Evolutionary conservation across 2,797 vertebrate genomes (phyloP).

Genomic region (Babyrousa celebensis): DNA sequence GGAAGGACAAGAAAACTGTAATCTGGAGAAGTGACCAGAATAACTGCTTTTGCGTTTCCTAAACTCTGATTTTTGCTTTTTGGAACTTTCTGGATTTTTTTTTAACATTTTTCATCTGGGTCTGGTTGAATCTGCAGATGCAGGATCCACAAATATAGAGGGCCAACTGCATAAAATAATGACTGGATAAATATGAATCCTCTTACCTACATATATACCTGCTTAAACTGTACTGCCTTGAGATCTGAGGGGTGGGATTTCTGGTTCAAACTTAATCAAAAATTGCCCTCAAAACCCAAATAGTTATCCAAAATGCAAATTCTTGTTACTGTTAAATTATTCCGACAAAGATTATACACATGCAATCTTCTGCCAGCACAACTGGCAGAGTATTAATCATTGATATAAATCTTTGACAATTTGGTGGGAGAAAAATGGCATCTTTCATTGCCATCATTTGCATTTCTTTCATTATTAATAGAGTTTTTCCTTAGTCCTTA

Average conservation of each 20-base stretch:
- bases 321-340: slow-evolving; percentile 18
- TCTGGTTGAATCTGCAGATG: background rate
- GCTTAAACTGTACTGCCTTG: slow-evolving; percentile 1
- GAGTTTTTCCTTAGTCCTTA: background rate
- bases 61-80: slow-evolving; percentile 14
- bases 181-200: slow-evolving; percentile 33
- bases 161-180: background rate
- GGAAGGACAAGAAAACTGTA: background rate
- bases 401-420: slow-evolving; percentile 38
- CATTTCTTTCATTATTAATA: slow-evolving; percentile 72
- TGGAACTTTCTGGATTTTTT: background rate
- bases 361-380: background rate
- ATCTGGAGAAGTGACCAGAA: slow-evolving; percentile 5
- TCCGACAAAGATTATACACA: background rate
- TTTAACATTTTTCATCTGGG: background rate
- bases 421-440: slow-evolving; percentile 32
- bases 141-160: background rate
- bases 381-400: background rate
- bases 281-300: background rate
- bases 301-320: background rate
- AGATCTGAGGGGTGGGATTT: background rate
- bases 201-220: background rate
- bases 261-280: slow-evolving; percentile 53
- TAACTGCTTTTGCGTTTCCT: slow-evolving; percentile 49
- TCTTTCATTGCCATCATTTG: slow-evolving; percentile 58